phyloP scores from a whole-genome alignment of 2,113 vertebrate genomes.

The Dipodomys ordii region DNA sequence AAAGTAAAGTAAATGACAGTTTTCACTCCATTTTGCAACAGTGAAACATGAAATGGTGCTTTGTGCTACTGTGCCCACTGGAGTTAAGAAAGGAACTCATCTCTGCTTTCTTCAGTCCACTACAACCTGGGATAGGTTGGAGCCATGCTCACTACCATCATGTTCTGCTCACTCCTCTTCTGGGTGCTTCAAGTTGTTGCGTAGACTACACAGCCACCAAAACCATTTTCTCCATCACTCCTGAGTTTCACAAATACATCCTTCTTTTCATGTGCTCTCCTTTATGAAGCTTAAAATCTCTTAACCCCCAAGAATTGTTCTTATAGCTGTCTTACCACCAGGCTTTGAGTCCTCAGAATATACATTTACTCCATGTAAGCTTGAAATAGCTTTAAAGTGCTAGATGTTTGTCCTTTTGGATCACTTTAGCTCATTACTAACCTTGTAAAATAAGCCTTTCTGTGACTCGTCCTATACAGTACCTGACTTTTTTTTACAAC shows the following conservation, averaged over 20 bases:
- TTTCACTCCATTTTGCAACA: not conserved
- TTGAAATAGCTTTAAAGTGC: not conserved
- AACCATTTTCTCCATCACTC: not conserved
- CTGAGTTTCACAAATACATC: not conserved
- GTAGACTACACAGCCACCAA: not conserved
- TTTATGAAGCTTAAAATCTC: not conserved
- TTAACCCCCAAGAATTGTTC: not conserved
- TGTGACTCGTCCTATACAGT: not conserved
- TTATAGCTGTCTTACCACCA: not conserved
- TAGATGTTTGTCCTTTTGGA: not conserved
- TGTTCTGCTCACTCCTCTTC: not conserved
- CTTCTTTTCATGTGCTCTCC: not conserved
- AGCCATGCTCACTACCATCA: not conserved
- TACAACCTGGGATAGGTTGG: too few species aligned
- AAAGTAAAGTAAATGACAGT: not conserved
- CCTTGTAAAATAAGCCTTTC: not conserved
- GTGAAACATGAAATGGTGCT: not conserved
- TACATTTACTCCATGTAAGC: not conserved
- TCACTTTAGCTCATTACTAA: not conserved
- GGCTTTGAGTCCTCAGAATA: not conserved
- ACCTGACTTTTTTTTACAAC: not conserved
- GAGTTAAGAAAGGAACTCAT: not conserved
- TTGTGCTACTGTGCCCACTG: not conserved
- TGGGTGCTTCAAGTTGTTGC: not conserved
- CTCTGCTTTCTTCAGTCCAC: not conserved